A percentile compares a stretch with the other conserved stretches of the same genome.
phyloP scores from a whole-genome alignment of 2,797 vertebrate species.

The Bovichtus diacanthus region DNA sequence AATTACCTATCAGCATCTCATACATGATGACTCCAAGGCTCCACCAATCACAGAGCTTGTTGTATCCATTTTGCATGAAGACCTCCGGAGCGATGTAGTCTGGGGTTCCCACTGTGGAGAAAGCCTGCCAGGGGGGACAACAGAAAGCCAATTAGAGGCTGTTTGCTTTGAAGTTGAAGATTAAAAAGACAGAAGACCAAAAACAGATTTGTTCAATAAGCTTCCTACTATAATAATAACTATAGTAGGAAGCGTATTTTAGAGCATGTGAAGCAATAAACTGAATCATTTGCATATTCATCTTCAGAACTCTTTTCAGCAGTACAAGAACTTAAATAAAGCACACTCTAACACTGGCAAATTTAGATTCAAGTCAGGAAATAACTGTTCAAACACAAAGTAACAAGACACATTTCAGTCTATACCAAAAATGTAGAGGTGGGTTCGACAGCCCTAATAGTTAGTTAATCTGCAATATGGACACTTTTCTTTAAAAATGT shows the following conservation, averaged over 20 bases:
- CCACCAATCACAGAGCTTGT: constrained; percentile 98
- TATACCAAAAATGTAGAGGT: too few species aligned
- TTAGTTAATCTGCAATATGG: neutral
- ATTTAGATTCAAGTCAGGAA: neutral
- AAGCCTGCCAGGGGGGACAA: constrained; percentile 83
- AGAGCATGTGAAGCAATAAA: neutral
- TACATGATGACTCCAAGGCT: constrained; percentile 98
- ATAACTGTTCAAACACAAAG: neutral
- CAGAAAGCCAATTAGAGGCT: neutral
- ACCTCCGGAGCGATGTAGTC: constrained; percentile 98
- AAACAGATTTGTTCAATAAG: too few species aligned
- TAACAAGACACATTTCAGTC: neutral
- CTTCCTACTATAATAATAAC: too few species aligned
- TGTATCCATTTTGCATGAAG: constrained; percentile 98
- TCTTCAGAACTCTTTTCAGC: neutral
- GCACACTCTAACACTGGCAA: neutral
- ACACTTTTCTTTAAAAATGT: neutral
- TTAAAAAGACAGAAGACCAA: too few species aligned
- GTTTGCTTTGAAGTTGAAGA: neutral
- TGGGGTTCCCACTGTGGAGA: constrained; percentile 96
- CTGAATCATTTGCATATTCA: neutral
- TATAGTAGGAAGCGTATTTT: too few species aligned
- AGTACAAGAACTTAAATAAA: neutral
- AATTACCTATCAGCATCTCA: constrained; percentile 96
- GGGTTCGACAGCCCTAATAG: neutral